phyloP scores from a whole-genome alignment of 2,888 invertebrate genomes.

The Priapulus caudatus region DNA sequence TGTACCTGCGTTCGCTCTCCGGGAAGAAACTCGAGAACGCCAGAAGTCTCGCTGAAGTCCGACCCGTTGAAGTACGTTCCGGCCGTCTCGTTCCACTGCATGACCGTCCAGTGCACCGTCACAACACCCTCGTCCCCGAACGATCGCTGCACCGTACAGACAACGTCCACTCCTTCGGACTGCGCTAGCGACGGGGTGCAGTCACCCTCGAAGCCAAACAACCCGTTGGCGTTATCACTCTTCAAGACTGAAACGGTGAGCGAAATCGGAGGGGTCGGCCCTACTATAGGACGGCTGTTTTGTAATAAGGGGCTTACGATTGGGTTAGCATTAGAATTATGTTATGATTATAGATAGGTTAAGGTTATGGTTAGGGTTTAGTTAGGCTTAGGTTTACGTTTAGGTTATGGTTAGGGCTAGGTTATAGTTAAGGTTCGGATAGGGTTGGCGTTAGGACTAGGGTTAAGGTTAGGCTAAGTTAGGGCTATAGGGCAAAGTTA shows the following conservation, averaged over 20 bases:
- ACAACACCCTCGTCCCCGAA: slow-evolving; percentile 32
- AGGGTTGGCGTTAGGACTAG: too few species aligned
- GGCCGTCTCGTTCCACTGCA: slow-evolving; percentile 15
- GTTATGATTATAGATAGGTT: too few species aligned
- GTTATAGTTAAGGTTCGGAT: too few species aligned
- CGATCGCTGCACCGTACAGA: slow-evolving; percentile 28
- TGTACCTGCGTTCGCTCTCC: slow-evolving; percentile 32
- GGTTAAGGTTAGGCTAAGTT: too few species aligned
- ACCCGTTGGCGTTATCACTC: slow-evolving; percentile 38
- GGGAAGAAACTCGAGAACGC: slow-evolving; percentile 28
- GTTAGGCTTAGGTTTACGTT: too few species aligned
- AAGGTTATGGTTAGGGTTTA: too few species aligned
- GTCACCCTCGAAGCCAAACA: slow-evolving; percentile 30
- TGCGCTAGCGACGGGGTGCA: slow-evolving; percentile 25
- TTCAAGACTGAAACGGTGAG: slow-evolving; percentile 29
- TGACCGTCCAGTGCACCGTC: slow-evolving; percentile 29
- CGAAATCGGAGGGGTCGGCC: slow-evolving; percentile 5
- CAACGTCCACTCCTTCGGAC: slow-evolving; percentile 23
- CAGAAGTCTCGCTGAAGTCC: slow-evolving; percentile 30
- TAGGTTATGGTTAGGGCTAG: too few species aligned
- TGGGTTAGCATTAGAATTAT: not conserved
- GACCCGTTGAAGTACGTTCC: not conserved
- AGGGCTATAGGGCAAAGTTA: too few species aligned
- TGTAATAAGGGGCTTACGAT: not conserved
- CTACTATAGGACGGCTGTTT: too few species aligned